A percentile compares a stretch with the other conserved stretches of the same genome.
These are phyloP conservation scores for pig (Sus scrofa) DNA, from an alignment of 2,113 vertebrate species.

Conservation along the genomic window DNA sequence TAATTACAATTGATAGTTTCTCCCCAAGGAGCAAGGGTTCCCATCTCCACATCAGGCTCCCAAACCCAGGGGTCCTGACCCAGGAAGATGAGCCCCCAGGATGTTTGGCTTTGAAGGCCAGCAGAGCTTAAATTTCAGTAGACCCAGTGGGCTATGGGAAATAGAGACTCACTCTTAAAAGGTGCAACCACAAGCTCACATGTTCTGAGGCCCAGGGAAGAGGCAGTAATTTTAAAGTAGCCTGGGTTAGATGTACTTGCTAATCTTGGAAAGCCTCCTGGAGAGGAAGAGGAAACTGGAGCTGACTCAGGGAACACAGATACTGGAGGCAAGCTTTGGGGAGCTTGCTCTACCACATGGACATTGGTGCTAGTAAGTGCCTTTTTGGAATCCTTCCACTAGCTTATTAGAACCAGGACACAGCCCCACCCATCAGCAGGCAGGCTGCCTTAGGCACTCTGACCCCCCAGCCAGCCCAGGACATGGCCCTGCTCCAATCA, in stretches of 20 bases:
- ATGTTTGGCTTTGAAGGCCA: not conserved
- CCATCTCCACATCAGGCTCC: too few species aligned
- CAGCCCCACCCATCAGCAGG: not conserved
- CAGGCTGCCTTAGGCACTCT: not conserved
- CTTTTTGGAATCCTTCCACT: not conserved
- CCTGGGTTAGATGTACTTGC: not conserved
- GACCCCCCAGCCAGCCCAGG: not conserved
- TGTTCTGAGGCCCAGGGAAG: not conserved
- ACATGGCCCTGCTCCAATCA: not conserved
- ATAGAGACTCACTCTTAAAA: not conserved
- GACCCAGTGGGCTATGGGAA: not conserved
- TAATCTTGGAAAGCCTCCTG: not conserved
- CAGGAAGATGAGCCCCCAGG: not conserved
- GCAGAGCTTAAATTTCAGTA: not conserved
- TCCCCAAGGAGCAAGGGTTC: not conserved
- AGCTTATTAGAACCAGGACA: not conserved
- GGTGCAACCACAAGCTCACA: not conserved
- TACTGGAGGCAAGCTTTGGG: not conserved
- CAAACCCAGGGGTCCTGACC: not conserved
- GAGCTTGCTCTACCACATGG: not conserved
- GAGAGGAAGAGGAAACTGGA: not conserved
- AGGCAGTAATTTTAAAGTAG: not conserved
- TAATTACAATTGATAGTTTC: not conserved
- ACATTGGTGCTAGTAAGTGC: not conserved
- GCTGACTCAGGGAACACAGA: not conserved